These are phyloP conservation scores for Rhodinocichla rosea DNA, from an alignment of 2,113 vertebrate genomes.

Conservation along the genomic window DNA sequence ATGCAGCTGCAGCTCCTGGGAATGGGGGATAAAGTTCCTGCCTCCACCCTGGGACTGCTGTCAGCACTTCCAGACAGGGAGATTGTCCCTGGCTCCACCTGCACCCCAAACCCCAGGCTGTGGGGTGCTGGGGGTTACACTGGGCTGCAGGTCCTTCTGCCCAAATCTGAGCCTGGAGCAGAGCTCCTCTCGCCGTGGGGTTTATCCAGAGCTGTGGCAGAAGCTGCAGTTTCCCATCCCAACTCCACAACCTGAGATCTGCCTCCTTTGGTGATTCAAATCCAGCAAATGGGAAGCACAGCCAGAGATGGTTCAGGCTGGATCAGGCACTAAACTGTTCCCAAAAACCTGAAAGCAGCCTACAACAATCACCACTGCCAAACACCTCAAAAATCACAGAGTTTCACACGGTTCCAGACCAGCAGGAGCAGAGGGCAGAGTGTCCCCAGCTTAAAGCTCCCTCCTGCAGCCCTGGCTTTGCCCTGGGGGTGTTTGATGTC, in stretches of 20 bases:
- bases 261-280: not conserved
- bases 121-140: not conserved
- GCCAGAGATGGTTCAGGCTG: not conserved
- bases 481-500: not conserved
- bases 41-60: not conserved
- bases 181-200: rapidly evolving
- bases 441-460: not conserved
- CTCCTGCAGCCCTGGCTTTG: rapidly evolving
- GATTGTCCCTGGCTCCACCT: not conserved
- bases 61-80: not conserved
- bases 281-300: not conserved
- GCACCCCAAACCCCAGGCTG: not conserved
- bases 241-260: rapidly evolving
- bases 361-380: rapidly evolving
- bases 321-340: rapidly evolving
- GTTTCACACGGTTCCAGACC: not conserved
- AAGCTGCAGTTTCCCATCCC: not conserved
- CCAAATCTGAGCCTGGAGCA: not conserved
- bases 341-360: not conserved
- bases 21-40: not conserved
- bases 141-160: not conserved
- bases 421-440: not conserved
- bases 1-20: not conserved
- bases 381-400: rapidly evolving
- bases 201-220: not conserved